phyloP scores from a whole-genome alignment of 2,888 invertebrate genomes.

The Nowickia ferox region DNA sequence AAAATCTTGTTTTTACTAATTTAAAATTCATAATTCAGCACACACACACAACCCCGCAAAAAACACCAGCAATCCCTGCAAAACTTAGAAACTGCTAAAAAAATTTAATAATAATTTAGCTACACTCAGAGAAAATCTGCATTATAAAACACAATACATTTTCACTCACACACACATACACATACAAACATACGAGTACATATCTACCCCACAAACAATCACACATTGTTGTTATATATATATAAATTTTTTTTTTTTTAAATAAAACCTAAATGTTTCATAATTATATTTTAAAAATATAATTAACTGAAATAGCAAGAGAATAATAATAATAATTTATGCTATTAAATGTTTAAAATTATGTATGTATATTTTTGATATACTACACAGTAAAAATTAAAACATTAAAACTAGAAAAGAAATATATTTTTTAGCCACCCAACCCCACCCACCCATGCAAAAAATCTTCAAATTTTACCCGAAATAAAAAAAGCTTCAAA shows the following conservation, averaged over 20 bases:
- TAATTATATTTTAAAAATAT: slow-evolving; percentile 72
- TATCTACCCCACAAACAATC: slow-evolving; percentile 35
- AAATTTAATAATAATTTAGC: neutral
- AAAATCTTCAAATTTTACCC: neutral
- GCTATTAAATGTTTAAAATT: slow-evolving; percentile 54
- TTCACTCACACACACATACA: slow-evolving; percentile 27
- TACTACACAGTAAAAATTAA: slow-evolving; percentile 33
- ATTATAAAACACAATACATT: slow-evolving; percentile 11
- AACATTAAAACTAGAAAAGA: slow-evolving; percentile 18
- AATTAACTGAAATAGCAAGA: slow-evolving; percentile 61
- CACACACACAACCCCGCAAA: neutral
- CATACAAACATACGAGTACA: neutral
- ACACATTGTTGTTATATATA: slow-evolving; percentile 60
- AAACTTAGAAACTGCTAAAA: neutral
- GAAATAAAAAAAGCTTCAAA: slow-evolving; percentile 18
- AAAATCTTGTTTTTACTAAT: slow-evolving; percentile 60
- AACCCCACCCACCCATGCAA: neutral
- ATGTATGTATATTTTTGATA: slow-evolving; percentile 57
- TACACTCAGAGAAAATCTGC: slow-evolving; percentile 25
- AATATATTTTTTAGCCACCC: neutral
- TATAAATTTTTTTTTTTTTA: slow-evolving; percentile 13
- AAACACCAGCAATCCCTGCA: neutral
- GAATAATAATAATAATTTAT: slow-evolving; percentile 31
- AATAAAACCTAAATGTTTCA: slow-evolving; percentile 53
- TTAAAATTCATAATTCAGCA: slow-evolving; percentile 33